A percentile compares a stretch with the other conserved stretches of the same genome.
These are phyloP conservation scores for Ceratothoa steindachneri DNA, from an alignment of 2,888 invertebrate species.

Conservation along the genomic window DNA sequence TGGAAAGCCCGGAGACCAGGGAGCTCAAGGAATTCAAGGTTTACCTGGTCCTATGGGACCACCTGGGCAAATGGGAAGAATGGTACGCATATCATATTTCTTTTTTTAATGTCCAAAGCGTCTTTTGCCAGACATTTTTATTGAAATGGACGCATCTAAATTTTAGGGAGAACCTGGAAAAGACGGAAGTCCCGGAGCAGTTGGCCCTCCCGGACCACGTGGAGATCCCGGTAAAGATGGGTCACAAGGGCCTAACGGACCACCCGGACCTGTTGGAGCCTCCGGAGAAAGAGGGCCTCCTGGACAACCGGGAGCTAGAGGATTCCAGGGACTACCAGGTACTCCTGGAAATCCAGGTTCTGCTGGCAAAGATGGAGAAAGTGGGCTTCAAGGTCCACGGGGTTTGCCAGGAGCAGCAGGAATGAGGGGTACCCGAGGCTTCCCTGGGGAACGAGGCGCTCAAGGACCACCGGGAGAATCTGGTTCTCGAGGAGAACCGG, in stretches of 20 bases:
- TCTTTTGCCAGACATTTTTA: no score
- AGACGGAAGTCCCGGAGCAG: slow-evolving; percentile 70
- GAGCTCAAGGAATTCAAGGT: slow-evolving; percentile 73
- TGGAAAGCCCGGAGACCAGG: slow-evolving; percentile 78
- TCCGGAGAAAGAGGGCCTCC: slow-evolving; percentile 71
- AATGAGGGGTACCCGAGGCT: slow-evolving; percentile 55
- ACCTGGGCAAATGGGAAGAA: slow-evolving; percentile 69
- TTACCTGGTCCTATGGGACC: slow-evolving; percentile 71
- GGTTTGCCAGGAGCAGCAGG: slow-evolving; percentile 57
- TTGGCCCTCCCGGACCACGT: slow-evolving; percentile 70
- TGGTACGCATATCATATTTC: slow-evolving; percentile 23
- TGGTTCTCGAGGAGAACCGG: slow-evolving; percentile 65
- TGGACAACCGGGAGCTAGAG: slow-evolving; percentile 72
- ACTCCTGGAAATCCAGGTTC: slow-evolving; percentile 67
- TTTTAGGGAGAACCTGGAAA: slow-evolving; percentile 72
- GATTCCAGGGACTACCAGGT: slow-evolving; percentile 77
- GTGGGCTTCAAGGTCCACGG: slow-evolving; percentile 64
- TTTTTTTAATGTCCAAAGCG: no score
- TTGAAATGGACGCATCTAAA: no score
- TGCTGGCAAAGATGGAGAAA: slow-evolving; percentile 75
- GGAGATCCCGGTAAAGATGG: slow-evolving; percentile 70
- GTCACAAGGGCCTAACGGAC: slow-evolving; percentile 55
- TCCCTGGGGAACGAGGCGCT: slow-evolving; percentile 61
- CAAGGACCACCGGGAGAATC: slow-evolving; percentile 65
- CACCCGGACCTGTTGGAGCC: slow-evolving; percentile 66